phyloP scores from a whole-genome alignment of 2,888 invertebrate species.

The Daptonema setosum region DNA sequence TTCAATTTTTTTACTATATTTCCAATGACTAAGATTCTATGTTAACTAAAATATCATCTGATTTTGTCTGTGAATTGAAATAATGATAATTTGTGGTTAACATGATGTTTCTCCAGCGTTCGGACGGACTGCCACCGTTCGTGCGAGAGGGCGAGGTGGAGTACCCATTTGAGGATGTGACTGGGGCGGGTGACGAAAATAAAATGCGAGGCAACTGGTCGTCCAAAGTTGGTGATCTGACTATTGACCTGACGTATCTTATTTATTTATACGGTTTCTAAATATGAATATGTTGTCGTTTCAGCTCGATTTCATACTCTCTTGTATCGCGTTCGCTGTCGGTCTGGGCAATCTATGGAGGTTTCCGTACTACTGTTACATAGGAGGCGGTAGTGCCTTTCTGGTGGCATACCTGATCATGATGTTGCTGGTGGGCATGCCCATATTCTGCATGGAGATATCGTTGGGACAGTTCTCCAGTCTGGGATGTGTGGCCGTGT shows the following conservation, averaged over 20 bases:
- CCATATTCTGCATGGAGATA: constrained; percentile 61
- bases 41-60: neutral
- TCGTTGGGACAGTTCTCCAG: constrained; percentile 60
- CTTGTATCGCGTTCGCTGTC: constrained; percentile 36
- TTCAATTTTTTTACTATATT: neutral
- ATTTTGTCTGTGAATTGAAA: neutral
- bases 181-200: constrained; percentile 29
- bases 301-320: constrained; percentile 32
- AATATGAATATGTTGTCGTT: neutral
- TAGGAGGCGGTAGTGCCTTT: constrained; percentile 33
- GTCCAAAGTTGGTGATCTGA: constrained; percentile 31
- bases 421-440: constrained; percentile 55
- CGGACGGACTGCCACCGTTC: constrained; percentile 13
- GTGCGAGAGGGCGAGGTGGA: constrained; percentile 23
- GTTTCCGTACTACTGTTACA: constrained; percentile 37
- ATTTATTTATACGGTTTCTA: neutral
- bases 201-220: constrained; percentile 33
- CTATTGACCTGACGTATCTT: neutral
- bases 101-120: neutral
- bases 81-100: neutral
- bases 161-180: constrained; percentile 21
- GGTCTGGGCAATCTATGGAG: constrained; percentile 41
- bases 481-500: constrained; percentile 50
- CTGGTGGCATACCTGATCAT: constrained; percentile 60
- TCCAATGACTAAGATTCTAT: neutral